phyloP scores from a whole-genome alignment of 2,797 vertebrate species.

The Heteromormyrus szaboi region DNA sequence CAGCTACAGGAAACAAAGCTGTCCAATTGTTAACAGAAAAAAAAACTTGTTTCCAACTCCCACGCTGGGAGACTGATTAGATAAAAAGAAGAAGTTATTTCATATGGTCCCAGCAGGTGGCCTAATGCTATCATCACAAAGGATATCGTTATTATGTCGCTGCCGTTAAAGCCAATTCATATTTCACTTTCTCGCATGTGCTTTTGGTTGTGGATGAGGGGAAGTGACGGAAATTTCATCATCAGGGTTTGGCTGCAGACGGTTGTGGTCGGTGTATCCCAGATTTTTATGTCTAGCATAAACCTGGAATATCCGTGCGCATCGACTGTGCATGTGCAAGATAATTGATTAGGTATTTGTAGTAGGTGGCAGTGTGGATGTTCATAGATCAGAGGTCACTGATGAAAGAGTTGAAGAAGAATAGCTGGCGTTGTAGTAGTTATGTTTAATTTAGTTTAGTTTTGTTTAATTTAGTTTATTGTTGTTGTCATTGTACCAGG shows the following conservation, averaged over 20 bases:
- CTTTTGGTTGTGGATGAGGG: neutral
- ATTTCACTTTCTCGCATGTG: neutral
- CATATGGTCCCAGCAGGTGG: constrained; percentile 31
- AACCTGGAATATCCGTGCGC: neutral
- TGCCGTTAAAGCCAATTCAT: neutral
- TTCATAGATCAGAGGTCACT: neutral
- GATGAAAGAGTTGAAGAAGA: neutral
- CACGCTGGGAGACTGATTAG: constrained; percentile 38
- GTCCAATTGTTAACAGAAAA: constrained; percentile 3
- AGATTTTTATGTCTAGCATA: neutral
- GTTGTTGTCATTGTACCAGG: neutral
- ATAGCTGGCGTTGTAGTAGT: neutral
- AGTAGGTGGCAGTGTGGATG: neutral
- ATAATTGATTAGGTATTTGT: neutral
- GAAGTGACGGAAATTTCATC: neutral
- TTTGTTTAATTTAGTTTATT: neutral
- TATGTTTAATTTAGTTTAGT: neutral
- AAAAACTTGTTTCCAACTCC: constrained; percentile 18
- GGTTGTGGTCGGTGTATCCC: neutral
- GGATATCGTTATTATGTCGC: constrained; percentile 24
- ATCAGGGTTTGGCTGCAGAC: neutral
- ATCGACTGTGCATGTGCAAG: neutral
- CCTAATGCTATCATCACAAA: constrained; percentile 31
- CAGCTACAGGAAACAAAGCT: neutral
- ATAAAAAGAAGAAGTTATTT: constrained; percentile 22